These are phyloP conservation scores for Plutomurus gul DNA, from an alignment of 1,140 invertebrate genomes.

Conservation along the genomic window DNA sequence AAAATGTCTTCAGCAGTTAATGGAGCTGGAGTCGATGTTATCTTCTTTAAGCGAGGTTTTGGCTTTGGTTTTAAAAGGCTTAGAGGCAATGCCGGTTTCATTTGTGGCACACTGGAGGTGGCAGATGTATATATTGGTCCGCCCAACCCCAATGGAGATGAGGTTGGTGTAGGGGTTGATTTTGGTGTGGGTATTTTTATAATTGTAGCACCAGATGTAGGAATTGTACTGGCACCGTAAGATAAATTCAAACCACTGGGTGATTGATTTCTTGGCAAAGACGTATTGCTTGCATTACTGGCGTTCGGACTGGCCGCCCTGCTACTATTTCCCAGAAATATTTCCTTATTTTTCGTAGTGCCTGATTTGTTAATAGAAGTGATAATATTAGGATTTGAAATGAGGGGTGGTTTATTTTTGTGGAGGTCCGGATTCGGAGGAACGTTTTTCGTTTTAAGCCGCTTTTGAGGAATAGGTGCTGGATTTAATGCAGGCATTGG, in stretches of 20 bases:
- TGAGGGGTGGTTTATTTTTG: constrained; percentile 21
- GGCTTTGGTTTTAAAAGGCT: constrained; percentile 1
- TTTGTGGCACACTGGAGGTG: not conserved
- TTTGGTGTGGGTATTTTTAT: constrained; percentile 34
- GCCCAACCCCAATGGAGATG: not conserved
- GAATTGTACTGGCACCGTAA: not conserved
- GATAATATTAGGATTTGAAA: not conserved
- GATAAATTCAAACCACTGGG: not conserved
- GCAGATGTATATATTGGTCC: not conserved
- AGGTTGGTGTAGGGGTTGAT: not conserved
- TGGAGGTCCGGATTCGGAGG: constrained; percentile 47
- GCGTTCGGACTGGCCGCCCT: not conserved
- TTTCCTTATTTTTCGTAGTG: not conserved
- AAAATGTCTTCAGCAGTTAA: constrained; percentile 4
- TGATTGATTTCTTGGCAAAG: not conserved
- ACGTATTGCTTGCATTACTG: not conserved
- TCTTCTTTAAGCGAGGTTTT: not conserved
- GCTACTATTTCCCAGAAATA: not conserved
- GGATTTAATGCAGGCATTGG: not conserved
- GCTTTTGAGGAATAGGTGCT: constrained; percentile 16
- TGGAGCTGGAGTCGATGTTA: not conserved
- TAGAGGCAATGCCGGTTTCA: not conserved
- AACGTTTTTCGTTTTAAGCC: constrained; percentile 52
- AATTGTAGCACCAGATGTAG: not conserved
- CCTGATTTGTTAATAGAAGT: not conserved